Evolutionary conservation across 2,797 vertebrate genomes (phyloP), one percentile per base, ranked within the genome.

Genomic region (Molossus molossus): DNA sequence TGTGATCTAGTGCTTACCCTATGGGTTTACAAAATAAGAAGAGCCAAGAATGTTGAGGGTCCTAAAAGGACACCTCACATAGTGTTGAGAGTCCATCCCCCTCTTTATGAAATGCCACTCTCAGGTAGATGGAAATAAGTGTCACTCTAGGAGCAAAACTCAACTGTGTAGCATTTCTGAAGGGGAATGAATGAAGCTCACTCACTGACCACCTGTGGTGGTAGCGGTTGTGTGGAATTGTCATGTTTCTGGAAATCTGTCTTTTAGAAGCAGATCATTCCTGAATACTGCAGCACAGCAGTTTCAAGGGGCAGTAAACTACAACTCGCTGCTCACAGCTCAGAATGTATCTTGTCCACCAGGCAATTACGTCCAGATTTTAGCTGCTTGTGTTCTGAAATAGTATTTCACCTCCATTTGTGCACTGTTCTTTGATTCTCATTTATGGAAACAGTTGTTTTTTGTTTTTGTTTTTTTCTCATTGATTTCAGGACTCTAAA

Each of bases 191-290:
- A 2, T 64, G 82, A 88, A 2, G 23, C n/a, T 85, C 5, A 9
- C 40, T 86, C 55, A 23, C 27, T 90, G 58, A 64, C 69, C 76
- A 77, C 72, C 20, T 69, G 33, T 60, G n/a, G 27, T 21, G 40
- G 29, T 5, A 10, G 9, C 5, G 25, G 69, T 1, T 15, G 13
- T 14, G 18, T 3, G 3, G n/a, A 7, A 3, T 5, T 53, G 57
- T 55, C 60, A 13, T 1, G 25, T 55, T 81, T 87, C 76, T 53
- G 53, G 50, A 92, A 21, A 60, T 58, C n/a, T 48, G 11, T 13
- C 85, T 96, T 93, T 85, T 83, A 18, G 60, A 69, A 91, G 37
- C 69, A 81, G 72, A 60, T 76, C 5, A 9, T 92, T 60, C n/a
- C 77, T n/a, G 33, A 27, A 55, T 21, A 65, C n/a, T 60, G 86